Evolutionary conservation across 2,888 invertebrate genomes (phyloP).

Genomic region (Cylloceria caligata): DNA sequence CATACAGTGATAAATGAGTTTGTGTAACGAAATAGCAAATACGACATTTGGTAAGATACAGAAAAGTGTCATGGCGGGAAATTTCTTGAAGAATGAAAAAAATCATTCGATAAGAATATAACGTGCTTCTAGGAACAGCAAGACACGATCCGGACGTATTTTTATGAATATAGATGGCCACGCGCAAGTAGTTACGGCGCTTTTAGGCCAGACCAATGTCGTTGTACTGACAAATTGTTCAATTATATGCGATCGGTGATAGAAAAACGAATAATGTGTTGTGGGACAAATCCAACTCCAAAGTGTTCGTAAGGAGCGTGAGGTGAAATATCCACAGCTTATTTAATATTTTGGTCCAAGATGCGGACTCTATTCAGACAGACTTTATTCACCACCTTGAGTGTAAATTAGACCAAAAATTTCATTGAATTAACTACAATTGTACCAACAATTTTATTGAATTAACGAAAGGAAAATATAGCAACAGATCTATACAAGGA

Average conservation of each 20-base stretch:
- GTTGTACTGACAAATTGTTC: not conserved
- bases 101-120: not conserved
- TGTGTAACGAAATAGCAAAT: not conserved
- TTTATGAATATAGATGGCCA: not conserved
- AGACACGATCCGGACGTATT: not conserved
- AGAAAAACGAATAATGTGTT: too few relatives aligned
- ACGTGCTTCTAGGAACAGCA: not conserved
- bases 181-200: conserved; percentile 58
- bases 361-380: too few relatives aligned
- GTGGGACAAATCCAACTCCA: too few relatives aligned
- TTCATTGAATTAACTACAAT: too few relatives aligned
- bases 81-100: conserved; percentile 8
- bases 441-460: too few relatives aligned
- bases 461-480: too few relatives aligned
- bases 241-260: not conserved
- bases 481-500: too few relatives aligned
- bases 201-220: conserved; percentile 59
- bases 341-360: too few relatives aligned
- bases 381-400: too few relatives aligned
- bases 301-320: too few relatives aligned
- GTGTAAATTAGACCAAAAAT: too few relatives aligned
- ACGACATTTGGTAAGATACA: not conserved
- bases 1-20: not conserved
- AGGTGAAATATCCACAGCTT: too few relatives aligned
- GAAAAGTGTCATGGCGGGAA: not conserved